phyloP scores from a whole-genome alignment of 1,140 invertebrate species.

The Brachionus koreanus region DNA sequence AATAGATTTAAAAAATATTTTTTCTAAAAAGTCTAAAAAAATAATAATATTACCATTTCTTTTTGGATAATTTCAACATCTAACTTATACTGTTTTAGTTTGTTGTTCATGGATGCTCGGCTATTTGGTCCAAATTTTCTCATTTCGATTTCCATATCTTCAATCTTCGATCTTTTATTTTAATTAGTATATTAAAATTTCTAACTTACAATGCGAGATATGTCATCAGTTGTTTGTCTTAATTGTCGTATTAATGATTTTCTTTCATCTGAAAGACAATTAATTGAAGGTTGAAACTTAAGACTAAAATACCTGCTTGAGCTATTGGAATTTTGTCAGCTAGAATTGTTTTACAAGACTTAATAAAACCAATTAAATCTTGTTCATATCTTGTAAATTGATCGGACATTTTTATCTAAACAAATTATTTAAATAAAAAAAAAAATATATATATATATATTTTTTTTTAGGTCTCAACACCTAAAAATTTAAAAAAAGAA shows the following conservation, averaged over 20 bases:
- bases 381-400: slow-evolving; percentile 7
- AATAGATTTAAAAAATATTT: neutral
- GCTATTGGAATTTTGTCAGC: slow-evolving; percentile 24
- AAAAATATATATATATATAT: no score
- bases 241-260: slow-evolving; percentile 25
- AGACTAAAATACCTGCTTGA: neutral
- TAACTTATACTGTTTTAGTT: slow-evolving; percentile 27
- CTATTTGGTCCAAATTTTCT: slow-evolving; percentile 25
- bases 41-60: neutral
- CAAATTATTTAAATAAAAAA: no score
- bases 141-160: slow-evolving; percentile 13
- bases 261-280: neutral
- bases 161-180: neutral
- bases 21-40: neutral
- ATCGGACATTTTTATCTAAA: neutral
- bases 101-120: slow-evolving; percentile 16
- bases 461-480: slow-evolving; percentile 10
- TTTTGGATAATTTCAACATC: slow-evolving; percentile 38
- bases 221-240: neutral
- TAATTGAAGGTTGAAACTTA: neutral
- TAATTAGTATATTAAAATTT: neutral
- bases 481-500: neutral
- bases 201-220: neutral
- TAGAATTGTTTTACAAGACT: slow-evolving; percentile 20
- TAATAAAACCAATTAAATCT: slow-evolving; percentile 29